Evolutionary conservation across 2,797 vertebrate species (phyloP), one percentile per base, ranked within the genome.

Genomic region (Takifugu rubripes): DNA sequence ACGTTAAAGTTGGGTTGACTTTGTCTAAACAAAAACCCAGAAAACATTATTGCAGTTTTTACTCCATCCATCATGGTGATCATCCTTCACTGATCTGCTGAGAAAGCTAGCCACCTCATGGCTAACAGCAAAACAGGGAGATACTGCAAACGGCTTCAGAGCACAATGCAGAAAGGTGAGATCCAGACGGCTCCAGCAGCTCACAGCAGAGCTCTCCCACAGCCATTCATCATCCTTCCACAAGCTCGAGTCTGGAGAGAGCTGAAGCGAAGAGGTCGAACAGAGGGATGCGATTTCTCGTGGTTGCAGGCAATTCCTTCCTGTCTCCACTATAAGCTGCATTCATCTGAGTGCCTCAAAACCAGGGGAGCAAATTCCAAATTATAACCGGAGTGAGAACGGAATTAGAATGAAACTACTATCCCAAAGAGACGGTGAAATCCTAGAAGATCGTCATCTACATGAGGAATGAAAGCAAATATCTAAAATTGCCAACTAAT

Each of bases 161-260:
- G 75, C 57, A 48, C 31, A 12, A 40, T 49, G 59, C 51, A 58
- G 66, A 74, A 71, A 79, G 68, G 79, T 79, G 56, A 72, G 70
- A 70, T 75, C 54, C 65, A 66, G 71, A 78, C 54, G 36, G 54
- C 72, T 81, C 56, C 43, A 36, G 50, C 49, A 49, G 70, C 68
- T 75, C 67, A 73, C 66, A 60, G 67, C 12, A 17, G 58, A 73
- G 75, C 75, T 62, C 70, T 53, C 78, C 67, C 77, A 65, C 70
- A 57, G 73, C 70, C 75, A 77, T 83, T 82, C 59, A 75, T 83
- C 78, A 85, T 78, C 72, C 81, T 66, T 75, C 66, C 69, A 66
- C 70, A 75, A 70, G 6, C 40, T 81, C 66, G 49, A 66, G 72
- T 59, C 61, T 64, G 65, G 12, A 14, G 58, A 65, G 57, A 25